Evolutionary conservation across 2,888 invertebrate genomes (phyloP).

Genomic region (Sisyra terminalis): DNA sequence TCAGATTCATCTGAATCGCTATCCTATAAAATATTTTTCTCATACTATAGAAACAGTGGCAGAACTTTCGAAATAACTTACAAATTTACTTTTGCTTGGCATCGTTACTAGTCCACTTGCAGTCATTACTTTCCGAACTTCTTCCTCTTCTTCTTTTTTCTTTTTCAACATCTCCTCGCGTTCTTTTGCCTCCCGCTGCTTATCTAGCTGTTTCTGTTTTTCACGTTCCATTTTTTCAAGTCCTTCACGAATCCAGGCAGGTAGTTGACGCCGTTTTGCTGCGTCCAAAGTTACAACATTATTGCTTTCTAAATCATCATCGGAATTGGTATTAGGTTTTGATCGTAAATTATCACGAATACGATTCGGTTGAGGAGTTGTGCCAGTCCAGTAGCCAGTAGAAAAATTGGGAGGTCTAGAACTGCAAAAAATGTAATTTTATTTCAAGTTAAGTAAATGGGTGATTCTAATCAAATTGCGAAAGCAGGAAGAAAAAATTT

Average conservation of each 20-base stretch:
- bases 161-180: constrained; percentile 39
- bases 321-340: constrained; percentile 7
- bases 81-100: constrained; percentile 42
- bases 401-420: constrained; percentile 12
- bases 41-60: too few relatives aligned
- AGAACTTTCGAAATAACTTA: constrained; percentile 27
- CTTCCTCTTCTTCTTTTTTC: constrained; percentile 34
- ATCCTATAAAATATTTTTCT: constrained; percentile 3
- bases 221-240: constrained; percentile 96
- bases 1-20: constrained; percentile 29
- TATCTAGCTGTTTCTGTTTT: constrained; percentile 72
- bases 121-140: constrained; percentile 28
- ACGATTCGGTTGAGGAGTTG: background rate
- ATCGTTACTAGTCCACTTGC: constrained; percentile 23
- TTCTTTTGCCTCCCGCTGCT: constrained; percentile 48
- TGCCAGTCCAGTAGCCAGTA: constrained; percentile 19
- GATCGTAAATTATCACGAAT: background rate
- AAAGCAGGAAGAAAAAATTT: too few relatives aligned
- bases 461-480: too few relatives aligned
- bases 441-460: background rate
- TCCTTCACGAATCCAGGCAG: constrained; percentile 96
- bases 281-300: constrained; percentile 45
- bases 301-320: constrained; percentile 11
- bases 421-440: constrained; percentile 13
- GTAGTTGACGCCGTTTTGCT: constrained; percentile 73